These are phyloP conservation scores for Salvelinus fontinalis DNA, from an alignment of 2,113 vertebrate species.

Conservation along the genomic window DNA sequence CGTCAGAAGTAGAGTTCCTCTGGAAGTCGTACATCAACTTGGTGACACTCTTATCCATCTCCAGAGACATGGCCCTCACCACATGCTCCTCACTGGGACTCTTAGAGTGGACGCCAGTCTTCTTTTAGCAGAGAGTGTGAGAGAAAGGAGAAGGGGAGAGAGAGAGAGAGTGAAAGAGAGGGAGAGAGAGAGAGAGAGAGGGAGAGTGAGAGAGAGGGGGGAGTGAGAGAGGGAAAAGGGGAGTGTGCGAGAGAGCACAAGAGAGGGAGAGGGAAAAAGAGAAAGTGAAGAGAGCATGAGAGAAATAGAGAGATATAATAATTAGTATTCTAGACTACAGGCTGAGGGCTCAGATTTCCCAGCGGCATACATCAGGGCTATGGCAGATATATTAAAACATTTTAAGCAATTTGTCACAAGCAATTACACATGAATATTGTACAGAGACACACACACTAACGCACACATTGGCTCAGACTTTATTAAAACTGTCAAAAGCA, in stretches of 20 bases:
- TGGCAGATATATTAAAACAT: neutral
- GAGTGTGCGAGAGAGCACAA: neutral
- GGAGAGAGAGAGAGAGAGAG: neutral
- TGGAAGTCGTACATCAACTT: conserved; percentile 99
- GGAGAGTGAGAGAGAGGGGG: neutral
- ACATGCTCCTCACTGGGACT: conserved; percentile 87
- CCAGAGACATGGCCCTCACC: conserved; percentile 92
- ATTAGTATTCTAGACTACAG: conserved; percentile 17
- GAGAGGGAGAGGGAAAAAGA: neutral
- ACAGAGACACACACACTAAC: conserved; percentile 8
- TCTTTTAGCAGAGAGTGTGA: conserved; percentile 67
- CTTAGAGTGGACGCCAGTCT: conserved; percentile 84
- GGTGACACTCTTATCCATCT: conserved; percentile 98
- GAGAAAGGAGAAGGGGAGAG: neutral
- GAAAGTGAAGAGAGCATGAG: neutral
- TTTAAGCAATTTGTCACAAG: conserved; percentile 3
- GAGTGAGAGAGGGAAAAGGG: neutral
- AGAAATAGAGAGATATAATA: neutral
- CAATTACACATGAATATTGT: conserved; percentile 9
- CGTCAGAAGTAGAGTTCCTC: conserved; percentile 96
- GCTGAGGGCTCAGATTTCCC: conserved; percentile 1
- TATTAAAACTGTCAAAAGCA: neutral
- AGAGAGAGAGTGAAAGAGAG: conserved; percentile 9
- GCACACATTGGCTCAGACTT: neutral
- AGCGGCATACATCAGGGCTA: conserved; percentile 8